Conservation (phyloP, 2,797 vertebrate species). For the Labroides dimidiatus region DNA sequence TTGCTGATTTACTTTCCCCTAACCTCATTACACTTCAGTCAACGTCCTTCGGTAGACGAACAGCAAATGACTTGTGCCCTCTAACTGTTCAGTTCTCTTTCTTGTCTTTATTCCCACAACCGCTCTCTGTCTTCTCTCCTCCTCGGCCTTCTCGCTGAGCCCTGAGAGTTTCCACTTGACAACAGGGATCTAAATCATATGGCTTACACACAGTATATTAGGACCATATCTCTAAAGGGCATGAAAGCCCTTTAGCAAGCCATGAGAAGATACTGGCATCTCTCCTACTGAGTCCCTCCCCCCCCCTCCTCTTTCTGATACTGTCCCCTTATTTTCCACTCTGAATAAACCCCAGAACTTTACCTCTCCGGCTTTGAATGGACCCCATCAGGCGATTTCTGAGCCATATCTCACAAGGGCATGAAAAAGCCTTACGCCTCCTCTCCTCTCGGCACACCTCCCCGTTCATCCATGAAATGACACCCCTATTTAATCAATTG, state of each 20-base stretch:
- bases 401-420: slow-evolving; percentile 76
- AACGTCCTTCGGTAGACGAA: background rate
- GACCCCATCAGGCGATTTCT: slow-evolving; percentile 65
- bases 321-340: slow-evolving; percentile 46
- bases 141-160: slow-evolving; percentile 29
- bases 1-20: slow-evolving; percentile 3
- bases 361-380: slow-evolving; percentile 66
- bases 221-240: slow-evolving; percentile 47
- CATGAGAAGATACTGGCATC: slow-evolving; percentile 61
- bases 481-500: slow-evolving; percentile 84
- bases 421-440: slow-evolving; percentile 59
- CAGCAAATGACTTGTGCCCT: background rate
- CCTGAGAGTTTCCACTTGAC: slow-evolving; percentile 64
- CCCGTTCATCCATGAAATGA: slow-evolving; percentile 81
- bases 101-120: background rate
- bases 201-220: slow-evolving; percentile 47
- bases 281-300: slow-evolving; percentile 41
- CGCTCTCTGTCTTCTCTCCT: slow-evolving; percentile 17
- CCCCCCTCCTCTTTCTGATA: slow-evolving; percentile 41
- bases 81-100: slow-evolving; percentile 12
- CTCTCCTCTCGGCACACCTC: slow-evolving; percentile 56
- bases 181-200: slow-evolving; percentile 61
- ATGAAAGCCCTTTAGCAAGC: slow-evolving; percentile 59
- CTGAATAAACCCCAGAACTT: slow-evolving; percentile 64
- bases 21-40: slow-evolving; percentile 8